Percentiles rank a stretch among this genome's conserved stretches.
phyloP scores from a whole-genome alignment of 2,888 invertebrate genomes.

The Lypha dubia region DNA sequence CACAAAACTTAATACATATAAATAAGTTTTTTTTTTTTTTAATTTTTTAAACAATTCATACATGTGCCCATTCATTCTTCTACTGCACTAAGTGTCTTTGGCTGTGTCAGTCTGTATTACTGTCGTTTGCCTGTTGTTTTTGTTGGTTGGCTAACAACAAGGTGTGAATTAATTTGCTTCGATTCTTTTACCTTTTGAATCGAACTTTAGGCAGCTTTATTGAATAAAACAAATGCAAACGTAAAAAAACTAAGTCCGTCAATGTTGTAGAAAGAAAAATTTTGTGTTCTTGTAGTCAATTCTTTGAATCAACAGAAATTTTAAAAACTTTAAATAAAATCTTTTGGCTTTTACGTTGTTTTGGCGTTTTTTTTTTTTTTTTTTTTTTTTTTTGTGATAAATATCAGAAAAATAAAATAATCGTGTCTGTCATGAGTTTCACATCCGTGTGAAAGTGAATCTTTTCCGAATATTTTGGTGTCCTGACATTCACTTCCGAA shows the following conservation, averaged over 20 bases:
- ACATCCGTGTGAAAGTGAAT: too few relatives aligned
- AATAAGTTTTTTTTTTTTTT: too few relatives aligned
- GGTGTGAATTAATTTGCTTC: conserved; percentile 82
- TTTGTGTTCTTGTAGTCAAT: conserved; percentile 26
- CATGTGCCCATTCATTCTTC: conserved; percentile 44
- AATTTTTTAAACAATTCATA: conserved; percentile 23
- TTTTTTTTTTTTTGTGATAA: too few relatives aligned
- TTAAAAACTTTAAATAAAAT: conserved; percentile 17
- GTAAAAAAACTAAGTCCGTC: conserved; percentile 15
- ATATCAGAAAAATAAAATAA: too few relatives aligned
- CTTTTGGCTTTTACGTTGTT: conserved; percentile 34
- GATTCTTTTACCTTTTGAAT: conserved; percentile 68
- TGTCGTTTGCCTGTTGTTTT: background rate
- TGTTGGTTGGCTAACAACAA: conserved; percentile 69
- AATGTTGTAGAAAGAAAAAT: conserved; percentile 6
- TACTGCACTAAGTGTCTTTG: conserved; percentile 23
- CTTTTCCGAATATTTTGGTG: too few relatives aligned
- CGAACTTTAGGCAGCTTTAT: conserved; percentile 22
- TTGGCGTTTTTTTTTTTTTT: background rate
- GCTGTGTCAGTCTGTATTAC: background rate
- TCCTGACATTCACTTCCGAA: too few relatives aligned
- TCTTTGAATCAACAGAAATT: conserved; percentile 42
- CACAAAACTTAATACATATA: conserved; percentile 12
- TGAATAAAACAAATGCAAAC: background rate
- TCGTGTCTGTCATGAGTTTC: too few relatives aligned